Evolutionary conservation across 2,888 invertebrate genomes (phyloP), one percentile per base, ranked within the genome.

Genomic region (Eupeodes latifasciatus): DNA sequence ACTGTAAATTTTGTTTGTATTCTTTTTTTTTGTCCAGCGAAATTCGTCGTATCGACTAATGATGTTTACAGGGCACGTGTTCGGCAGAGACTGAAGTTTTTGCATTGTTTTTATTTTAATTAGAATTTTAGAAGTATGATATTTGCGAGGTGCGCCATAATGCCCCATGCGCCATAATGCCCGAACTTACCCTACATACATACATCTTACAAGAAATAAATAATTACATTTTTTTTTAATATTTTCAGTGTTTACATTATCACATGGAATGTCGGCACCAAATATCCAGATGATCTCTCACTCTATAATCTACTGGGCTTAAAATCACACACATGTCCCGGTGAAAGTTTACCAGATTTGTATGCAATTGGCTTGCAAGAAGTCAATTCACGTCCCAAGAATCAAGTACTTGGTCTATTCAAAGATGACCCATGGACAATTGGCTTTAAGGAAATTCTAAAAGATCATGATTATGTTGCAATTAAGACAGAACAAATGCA

Each of bases 211-310:
- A 27, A 27, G 27, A 27, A 27, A 27, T 27, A 27, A 27, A 27
- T 27, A 27, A 27, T 27, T 27, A 27, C 1, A 2, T 27, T 27
- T 27, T 1, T 27, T 27, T 27, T 27, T 2, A 74, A 27, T 71
- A 51, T 36, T 88, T 88, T 78, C 67, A 88, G 88, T 78, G 94
- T 98, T 90, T 97, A 97, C 93, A 95, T 98, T 91, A 96, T 96
- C 62, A 98, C 98, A 59, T 98, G 97, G 96, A 98, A 98, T 95
- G 98, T 98, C 75, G 98, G 97, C 53, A 96, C 97, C 0, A 96
- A 95, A 91, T 95, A 95, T 89, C 96, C 97, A 49, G 96, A 97
- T 91, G 96, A 97, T 92, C 94, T 96, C 34, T 95, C 95, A 90
- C 94, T 98, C 44, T 95, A 95, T 90, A 95, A 96, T 59, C 94